phyloP scores from a whole-genome alignment of 2,113 vertebrate species.

The Mirza zaza region DNA sequence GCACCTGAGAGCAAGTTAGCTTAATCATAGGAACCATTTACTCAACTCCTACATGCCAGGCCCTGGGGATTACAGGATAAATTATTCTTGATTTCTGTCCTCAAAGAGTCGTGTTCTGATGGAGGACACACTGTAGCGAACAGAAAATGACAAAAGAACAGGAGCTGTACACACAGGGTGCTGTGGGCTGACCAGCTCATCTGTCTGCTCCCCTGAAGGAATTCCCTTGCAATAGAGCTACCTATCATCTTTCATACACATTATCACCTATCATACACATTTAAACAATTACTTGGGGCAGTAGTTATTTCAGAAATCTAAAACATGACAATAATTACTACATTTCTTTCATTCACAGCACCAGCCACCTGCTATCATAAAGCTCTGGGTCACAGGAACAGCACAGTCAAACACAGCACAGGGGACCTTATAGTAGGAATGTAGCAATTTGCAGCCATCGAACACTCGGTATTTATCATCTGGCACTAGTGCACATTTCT shows the following conservation, averaged over 20 bases:
- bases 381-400: background rate
- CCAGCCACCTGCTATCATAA: background rate
- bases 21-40: background rate
- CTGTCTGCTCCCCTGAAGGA: background rate
- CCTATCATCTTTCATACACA: background rate
- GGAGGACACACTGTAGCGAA: background rate
- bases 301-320: background rate
- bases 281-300: background rate
- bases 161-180: background rate
- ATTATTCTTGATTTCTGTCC: background rate
- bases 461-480: background rate
- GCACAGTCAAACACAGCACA: background rate
- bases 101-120: background rate
- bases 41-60: background rate
- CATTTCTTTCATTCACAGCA: background rate
- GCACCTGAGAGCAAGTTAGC: background rate
- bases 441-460: background rate
- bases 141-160: background rate
- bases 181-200: background rate
- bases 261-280: no score
- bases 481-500: background rate
- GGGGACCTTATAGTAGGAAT: background rate
- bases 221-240: background rate
- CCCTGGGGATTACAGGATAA: background rate
- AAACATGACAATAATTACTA: background rate